Conservation (phyloP, 2,888 invertebrate species). For the Clistopyga incitator region DNA sequence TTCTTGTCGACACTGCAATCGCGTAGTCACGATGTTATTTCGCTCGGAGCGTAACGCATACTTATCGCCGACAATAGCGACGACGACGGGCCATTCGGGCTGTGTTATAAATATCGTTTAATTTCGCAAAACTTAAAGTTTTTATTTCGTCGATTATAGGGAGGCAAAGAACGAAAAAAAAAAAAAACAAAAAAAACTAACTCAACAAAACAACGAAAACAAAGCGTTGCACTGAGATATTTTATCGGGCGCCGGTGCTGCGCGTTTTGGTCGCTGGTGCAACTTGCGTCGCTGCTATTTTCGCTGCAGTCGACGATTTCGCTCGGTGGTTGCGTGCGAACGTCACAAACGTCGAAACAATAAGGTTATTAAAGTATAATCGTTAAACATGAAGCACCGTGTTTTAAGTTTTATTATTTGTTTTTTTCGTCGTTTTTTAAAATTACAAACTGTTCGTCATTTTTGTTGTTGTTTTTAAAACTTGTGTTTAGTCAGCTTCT, state of each 20-base stretch:
- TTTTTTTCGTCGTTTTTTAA: background rate
- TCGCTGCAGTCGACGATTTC: conserved; percentile 25
- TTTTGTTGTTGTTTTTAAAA: background rate
- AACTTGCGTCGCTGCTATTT: background rate
- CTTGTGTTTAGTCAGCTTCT: conserved; percentile 3
- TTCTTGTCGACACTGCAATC: conserved; percentile 59
- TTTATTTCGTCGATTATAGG: background rate
- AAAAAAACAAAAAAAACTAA: background rate
- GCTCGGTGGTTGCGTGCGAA: conserved; percentile 21
- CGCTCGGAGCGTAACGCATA: conserved; percentile 55
- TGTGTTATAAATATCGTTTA: conserved; percentile 1
- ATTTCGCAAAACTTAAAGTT: background rate
- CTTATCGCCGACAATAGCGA: conserved; percentile 57
- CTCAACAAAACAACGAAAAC: background rate
- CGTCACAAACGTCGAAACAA: conserved; percentile 44
- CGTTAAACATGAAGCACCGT: conserved; percentile 17
- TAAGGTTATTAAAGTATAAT: conserved; percentile 10
- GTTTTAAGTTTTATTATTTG: background rate
- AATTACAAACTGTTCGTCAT: conserved; percentile 26
- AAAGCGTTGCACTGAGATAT: conserved; percentile 14
- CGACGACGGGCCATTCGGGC: conserved; percentile 51
- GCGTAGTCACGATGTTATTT: conserved; percentile 59
- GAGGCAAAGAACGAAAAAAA: background rate
- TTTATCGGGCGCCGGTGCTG: background rate
- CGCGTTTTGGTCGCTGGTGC: background rate